A percentile compares a stretch with the other conserved stretches of the same genome.
phyloP scores from a whole-genome alignment of 2,888 invertebrate genomes.

The Hydriomena furcata region DNA sequence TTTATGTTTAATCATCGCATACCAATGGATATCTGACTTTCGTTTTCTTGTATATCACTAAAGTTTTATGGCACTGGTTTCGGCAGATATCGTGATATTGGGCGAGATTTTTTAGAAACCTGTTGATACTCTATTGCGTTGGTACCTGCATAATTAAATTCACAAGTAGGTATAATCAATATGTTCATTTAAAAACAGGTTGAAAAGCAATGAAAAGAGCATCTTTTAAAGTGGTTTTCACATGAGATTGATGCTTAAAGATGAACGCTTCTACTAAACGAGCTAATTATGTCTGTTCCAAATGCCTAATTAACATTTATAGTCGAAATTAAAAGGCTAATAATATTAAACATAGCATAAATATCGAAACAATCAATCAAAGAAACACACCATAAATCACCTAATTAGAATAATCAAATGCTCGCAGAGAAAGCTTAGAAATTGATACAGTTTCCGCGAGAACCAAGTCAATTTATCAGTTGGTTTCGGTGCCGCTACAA shows the following conservation, averaged over 20 bases:
- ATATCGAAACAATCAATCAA: slow-evolving; percentile 23
- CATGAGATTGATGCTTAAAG: background rate
- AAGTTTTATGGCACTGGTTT: slow-evolving; percentile 36
- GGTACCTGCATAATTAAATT: slow-evolving; percentile 1
- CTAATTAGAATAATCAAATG: slow-evolving; percentile 27
- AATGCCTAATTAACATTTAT: slow-evolving; percentile 6
- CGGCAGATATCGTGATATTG: slow-evolving; percentile 41
- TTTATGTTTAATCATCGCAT: slow-evolving; percentile 59
- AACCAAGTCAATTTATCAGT: slow-evolving; percentile 25
- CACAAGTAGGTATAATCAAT: background rate
- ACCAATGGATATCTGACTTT: slow-evolving; percentile 43
- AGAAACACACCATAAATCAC: slow-evolving; percentile 27
- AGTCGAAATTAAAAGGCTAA: slow-evolving; percentile 18
- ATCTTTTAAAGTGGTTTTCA: slow-evolving; percentile 10
- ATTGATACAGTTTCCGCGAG: slow-evolving; percentile 21
- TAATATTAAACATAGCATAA: slow-evolving; percentile 24
- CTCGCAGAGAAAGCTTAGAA: slow-evolving; percentile 26
- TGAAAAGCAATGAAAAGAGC: background rate
- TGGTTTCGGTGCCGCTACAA: background rate
- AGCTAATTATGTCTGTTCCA: background rate
- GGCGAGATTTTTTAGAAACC: slow-evolving; percentile 32
- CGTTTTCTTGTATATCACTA: slow-evolving; percentile 33
- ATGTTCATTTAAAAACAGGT: background rate
- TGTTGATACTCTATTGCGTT: slow-evolving; percentile 8
- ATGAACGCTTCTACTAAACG: background rate